These are phyloP conservation scores for Tupaia tana DNA, from an alignment of 2,113 vertebrate genomes.

Conservation along the genomic window DNA sequence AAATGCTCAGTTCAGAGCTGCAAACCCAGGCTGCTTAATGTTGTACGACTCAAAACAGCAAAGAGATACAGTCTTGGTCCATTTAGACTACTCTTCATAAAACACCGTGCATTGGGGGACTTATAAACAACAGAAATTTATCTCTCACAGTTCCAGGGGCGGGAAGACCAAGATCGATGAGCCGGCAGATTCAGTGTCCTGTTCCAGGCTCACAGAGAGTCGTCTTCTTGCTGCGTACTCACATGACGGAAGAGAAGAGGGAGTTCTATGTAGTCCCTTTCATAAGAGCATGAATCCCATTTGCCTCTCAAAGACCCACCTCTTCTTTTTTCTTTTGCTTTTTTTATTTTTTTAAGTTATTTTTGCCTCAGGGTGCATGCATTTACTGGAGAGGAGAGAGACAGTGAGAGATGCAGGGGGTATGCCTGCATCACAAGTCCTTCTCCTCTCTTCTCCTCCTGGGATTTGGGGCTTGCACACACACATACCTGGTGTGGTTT, in stretches of 20 bases:
- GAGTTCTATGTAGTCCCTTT: background rate
- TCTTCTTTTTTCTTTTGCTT: too few relatives aligned
- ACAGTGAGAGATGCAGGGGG: too few relatives aligned
- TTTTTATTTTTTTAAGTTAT: too few relatives aligned
- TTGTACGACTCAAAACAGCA: background rate
- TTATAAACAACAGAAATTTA: background rate
- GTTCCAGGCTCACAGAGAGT: background rate
- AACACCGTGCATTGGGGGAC: background rate
- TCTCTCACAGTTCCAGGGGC: background rate
- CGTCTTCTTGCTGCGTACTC: background rate
- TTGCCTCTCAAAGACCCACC: background rate
- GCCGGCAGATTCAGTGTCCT: background rate
- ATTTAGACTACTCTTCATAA: background rate
- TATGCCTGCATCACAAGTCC: too few relatives aligned
- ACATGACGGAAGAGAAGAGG: background rate
- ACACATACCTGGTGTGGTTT: too few relatives aligned
- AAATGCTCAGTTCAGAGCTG: background rate
- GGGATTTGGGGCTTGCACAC: too few relatives aligned
- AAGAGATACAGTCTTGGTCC: background rate
- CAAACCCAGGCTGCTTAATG: background rate
- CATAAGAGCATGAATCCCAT: background rate
- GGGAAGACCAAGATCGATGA: background rate
- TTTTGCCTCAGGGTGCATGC: too few relatives aligned
- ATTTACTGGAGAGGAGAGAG: too few relatives aligned
- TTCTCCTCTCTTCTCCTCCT: too few relatives aligned